Base-by-base conservation (phyloP, 2,888 invertebrate species). In the Orthosia incerta region DNA sequence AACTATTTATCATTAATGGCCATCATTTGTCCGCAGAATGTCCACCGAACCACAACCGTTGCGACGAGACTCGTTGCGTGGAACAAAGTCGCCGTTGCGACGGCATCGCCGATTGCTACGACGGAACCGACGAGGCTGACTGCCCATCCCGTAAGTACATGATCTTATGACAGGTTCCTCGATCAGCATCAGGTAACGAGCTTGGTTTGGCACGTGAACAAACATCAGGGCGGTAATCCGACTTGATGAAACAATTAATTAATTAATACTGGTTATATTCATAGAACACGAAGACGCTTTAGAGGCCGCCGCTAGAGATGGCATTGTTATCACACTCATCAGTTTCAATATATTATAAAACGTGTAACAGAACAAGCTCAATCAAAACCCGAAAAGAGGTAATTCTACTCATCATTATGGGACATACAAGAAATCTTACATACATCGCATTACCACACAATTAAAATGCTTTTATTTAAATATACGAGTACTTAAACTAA, bases 61-160 rank as follows among this genome's bases (percentile, higher is more conserved):
- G 97, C 87, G 95, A 96, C 83, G 94, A 96, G 74, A 97, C 97
- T 18, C 94, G 96, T 45, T 98, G 98, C 92, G 96, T 98, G 77
- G 93, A 96, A 20, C 86, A 87, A 39, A 88, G 87, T 55, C 93
- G 93, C 71, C 95, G 95, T 61, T 98, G 98, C 93, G 97, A 98
- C 90, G 95, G 96, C 18, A 57, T 83, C 9, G 76, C 65, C 3
- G 97, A 98, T 89, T 98, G 98, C 94, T 20, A 93, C 15, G 98
- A 98, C 87, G 96, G 97, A 20, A 97, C 97, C 4, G 98, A 98
- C 87, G 98, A 98, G 90, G 90, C 93, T 5, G 96, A 96, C 86
- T 98, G 98, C 87, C 88, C 75, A 4, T 65, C 66, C 13, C 82
- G 93, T 93, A 84, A 90, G 92, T 90, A 66, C 56, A 56, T 20